Base-by-base conservation (phyloP, 2,113 vertebrate species). In the Himantopus leucocephalus region DNA sequence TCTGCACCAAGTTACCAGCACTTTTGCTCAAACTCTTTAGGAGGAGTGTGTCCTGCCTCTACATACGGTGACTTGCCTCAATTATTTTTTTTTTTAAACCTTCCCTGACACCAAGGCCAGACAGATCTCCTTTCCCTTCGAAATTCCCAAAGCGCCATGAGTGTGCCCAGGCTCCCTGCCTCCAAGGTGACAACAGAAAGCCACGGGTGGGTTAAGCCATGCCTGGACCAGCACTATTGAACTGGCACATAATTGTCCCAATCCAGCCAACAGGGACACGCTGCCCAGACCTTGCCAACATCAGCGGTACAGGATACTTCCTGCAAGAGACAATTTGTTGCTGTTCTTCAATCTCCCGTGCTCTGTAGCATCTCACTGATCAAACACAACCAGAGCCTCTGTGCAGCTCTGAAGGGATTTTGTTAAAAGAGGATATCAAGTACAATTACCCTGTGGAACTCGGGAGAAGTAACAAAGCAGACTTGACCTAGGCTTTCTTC, bases 241-340 rank as follows among this genome's bases (percentile, higher is more conserved):
- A 20, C 0, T 9, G 30, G 27, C 35, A 14, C 1, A 3, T 5
- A 16, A 50, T 5, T 16, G 12, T 72, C 70, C 52, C 0, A 0
- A 35, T 8, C 8, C 88, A 74, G 58, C 34, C 1, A 2, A 8
- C 10, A 58, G n/a, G 37, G 14, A n/a, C 62, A 30, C 2, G 1
- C 43, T 18, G 27, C 27, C 56, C 71, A 52, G 75, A 7, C 17
- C 50, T 12, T 21, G 8, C 12, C 72, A 14, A 2, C n/a, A 9
- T 6, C 64, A 8, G 26, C 0, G 2, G 39, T 1, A 32, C 32
- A 21, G 73, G 30, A 50, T n/a, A 17, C 3, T 47, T 58, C 70
- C 87, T 50, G 41, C 92, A 58, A 53, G 50, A 22, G 81, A 23
- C 41, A 29, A 37, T 20, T 60, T 60, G 39, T 39, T 85, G 50